Evolutionary conservation across 1,140 invertebrate genomes (phyloP).

Genomic region (Meloidogyne chitwoodi): DNA sequence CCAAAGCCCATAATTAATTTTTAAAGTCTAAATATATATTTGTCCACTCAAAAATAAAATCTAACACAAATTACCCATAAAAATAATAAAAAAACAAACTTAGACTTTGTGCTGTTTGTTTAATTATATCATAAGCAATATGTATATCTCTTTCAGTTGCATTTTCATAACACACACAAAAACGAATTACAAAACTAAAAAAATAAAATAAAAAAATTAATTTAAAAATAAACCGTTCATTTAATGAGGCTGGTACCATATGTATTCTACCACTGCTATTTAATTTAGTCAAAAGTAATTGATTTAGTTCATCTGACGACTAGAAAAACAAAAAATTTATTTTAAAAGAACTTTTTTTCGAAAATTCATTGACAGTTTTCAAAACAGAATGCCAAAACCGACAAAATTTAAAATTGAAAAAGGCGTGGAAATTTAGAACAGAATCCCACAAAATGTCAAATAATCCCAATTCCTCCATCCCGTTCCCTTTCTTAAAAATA

Average conservation of each 20-base stretch:
- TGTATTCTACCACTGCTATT: slow-evolving; percentile 77
- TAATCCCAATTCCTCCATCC: no score
- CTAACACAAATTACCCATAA: background rate
- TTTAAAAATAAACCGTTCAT: slow-evolving; percentile 31
- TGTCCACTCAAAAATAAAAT: no score
- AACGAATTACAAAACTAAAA: slow-evolving; percentile 70
- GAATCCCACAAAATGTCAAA: no score
- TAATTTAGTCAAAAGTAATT: slow-evolving; percentile 84
- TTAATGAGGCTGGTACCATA: slow-evolving; percentile 56
- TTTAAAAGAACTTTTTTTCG: slow-evolving; percentile 64
- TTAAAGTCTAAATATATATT: no score
- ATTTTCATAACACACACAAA: slow-evolving; percentile 87
- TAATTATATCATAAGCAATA: slow-evolving; percentile 57
- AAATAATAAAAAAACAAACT: slow-evolving; percentile 17
- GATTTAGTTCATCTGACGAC: slow-evolving; percentile 82
- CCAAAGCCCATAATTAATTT: no score
- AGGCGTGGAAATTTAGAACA: no score
- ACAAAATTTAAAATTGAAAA: no score
- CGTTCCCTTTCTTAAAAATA: no score
- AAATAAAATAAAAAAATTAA: background rate
- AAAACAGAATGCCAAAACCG: no score
- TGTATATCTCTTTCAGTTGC: slow-evolving; percentile 64
- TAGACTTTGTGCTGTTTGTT: slow-evolving; percentile 42
- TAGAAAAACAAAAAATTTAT: slow-evolving; percentile 52
- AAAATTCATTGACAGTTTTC: no score